These are phyloP conservation scores for Mormyrus lacerda DNA, from an alignment of 2,113 vertebrate species.

Conservation along the genomic window DNA sequence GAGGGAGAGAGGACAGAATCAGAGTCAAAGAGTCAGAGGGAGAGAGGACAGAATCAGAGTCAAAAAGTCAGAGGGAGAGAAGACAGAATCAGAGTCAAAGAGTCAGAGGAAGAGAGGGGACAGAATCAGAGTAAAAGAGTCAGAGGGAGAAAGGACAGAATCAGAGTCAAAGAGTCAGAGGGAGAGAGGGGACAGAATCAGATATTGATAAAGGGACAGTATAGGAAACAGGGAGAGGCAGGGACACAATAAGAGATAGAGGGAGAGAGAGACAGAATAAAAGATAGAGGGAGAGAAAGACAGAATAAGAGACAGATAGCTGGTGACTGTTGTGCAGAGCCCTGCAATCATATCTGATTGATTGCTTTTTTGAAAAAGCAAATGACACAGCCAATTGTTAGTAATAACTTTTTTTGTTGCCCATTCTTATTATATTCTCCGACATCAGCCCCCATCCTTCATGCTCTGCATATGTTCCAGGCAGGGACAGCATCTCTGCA, in stretches of 20 bases:
- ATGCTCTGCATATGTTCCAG: neutral
- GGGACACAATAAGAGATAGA: neutral
- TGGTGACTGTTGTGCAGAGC: neutral
- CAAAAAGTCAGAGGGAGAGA: neutral
- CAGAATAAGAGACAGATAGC: conserved; percentile 1
- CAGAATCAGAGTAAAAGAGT: neutral
- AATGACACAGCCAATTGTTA: neutral
- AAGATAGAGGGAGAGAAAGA: neutral
- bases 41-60: neutral
- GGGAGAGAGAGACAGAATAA: neutral
- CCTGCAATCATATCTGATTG: neutral
- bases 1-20: neutral
- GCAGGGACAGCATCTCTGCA: neutral
- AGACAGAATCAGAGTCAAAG: neutral
- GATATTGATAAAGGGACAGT: neutral
- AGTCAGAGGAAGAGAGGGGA: neutral
- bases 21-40: neutral
- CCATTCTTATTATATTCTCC: neutral
- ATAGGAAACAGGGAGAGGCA: neutral
- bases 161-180: too few species aligned
- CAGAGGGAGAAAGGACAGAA: neutral
- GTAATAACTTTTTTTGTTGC: neutral
- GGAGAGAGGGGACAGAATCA: neutral
- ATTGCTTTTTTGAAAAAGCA: neutral
- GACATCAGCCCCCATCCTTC: neutral